Conservation (phyloP, 2,113 vertebrate species). For the Dromaius novaehollandiae region DNA sequence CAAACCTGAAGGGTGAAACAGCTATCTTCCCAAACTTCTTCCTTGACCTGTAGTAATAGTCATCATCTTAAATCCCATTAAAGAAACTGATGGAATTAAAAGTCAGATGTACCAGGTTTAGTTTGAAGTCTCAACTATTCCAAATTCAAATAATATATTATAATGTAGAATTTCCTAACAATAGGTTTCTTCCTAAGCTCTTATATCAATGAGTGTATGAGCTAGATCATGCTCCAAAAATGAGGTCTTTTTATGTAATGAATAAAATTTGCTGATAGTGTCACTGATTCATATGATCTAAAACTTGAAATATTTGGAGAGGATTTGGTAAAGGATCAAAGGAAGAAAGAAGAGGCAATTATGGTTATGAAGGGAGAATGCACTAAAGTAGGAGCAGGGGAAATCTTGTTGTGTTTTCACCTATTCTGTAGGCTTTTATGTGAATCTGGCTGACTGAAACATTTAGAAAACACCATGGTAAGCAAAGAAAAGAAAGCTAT, state of each 20-base stretch:
- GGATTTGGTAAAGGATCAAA: background rate
- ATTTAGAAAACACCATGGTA: background rate
- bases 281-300: background rate
- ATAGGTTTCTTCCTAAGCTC: background rate
- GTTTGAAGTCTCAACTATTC: background rate
- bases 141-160: background rate
- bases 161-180: background rate
- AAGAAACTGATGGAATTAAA: background rate
- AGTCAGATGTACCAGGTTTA: background rate
- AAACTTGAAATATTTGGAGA: background rate
- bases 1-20: background rate
- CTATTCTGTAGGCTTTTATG: background rate
- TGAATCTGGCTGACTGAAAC: background rate
- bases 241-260: background rate
- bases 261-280: background rate
- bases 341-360: fast-evolving
- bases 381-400: background rate
- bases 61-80: background rate
- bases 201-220: background rate
- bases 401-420: background rate
- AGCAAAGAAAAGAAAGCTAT: background rate
- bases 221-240: background rate
- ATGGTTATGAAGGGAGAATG: background rate
- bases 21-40: background rate
- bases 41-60: background rate